These are phyloP conservation scores for Acronicta aceris DNA, from an alignment of 2,888 invertebrate species.

Conservation along the genomic window DNA sequence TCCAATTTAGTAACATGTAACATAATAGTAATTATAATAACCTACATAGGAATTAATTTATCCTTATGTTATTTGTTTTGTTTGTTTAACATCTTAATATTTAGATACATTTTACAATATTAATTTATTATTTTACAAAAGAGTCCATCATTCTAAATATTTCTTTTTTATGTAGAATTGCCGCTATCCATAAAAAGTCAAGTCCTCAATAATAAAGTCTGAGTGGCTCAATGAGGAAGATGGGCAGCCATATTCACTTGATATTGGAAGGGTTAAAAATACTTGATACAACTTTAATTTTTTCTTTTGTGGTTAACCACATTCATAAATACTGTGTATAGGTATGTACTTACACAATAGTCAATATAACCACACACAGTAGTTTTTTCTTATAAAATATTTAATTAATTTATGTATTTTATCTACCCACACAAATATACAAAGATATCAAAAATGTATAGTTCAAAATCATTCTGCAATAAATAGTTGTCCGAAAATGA, in stretches of 20 bases:
- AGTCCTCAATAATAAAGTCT: constrained; percentile 14
- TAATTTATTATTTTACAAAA: too few relatives aligned
- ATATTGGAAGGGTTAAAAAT: constrained; percentile 3
- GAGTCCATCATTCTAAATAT: too few relatives aligned
- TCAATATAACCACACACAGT: constrained; percentile 11
- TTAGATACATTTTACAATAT: too few relatives aligned
- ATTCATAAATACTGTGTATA: constrained; percentile 35
- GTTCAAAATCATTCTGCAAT: neutral
- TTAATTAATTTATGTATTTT: neutral
- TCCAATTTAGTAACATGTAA: too few relatives aligned
- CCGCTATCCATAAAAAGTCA: constrained; percentile 6
- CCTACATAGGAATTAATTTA: too few relatives aligned
- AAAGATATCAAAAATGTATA: too few relatives aligned
- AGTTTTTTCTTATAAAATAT: neutral
- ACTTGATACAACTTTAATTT: constrained; percentile 18
- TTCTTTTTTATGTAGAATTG: constrained; percentile 28
- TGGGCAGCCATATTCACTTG: constrained; percentile 12
- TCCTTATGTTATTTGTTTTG: too few relatives aligned
- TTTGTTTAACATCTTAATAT: too few relatives aligned
- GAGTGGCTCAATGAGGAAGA: constrained; percentile 9
- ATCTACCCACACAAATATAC: neutral
- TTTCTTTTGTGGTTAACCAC: constrained; percentile 29
- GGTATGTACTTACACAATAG: constrained; percentile 36
- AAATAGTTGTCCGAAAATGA: too few relatives aligned
- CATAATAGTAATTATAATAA: too few relatives aligned